These are phyloP conservation scores for Diarsia dahlii DNA, from an alignment of 2,888 invertebrate genomes.

Conservation along the genomic window DNA sequence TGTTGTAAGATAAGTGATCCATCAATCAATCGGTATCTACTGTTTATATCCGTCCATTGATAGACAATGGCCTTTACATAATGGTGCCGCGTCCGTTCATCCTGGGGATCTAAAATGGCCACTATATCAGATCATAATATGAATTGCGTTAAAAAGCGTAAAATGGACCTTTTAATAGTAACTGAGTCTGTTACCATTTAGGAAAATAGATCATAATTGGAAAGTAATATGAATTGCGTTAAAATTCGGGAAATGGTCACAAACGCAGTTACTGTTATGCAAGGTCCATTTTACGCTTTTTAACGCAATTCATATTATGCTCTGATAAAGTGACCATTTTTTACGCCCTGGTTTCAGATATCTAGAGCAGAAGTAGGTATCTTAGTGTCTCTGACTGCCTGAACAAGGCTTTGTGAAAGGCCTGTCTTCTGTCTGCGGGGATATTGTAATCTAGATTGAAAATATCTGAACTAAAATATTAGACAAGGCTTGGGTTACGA, in stretches of 20 bases:
- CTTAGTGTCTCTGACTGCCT: slow-evolving; percentile 1
- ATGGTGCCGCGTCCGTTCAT: neutral
- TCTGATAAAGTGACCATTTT: too few species aligned
- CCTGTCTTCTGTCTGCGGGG: neutral
- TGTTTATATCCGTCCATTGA: slow-evolving; percentile 10
- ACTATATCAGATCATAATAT: too few species aligned
- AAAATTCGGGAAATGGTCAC: too few species aligned
- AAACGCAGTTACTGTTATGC: too few species aligned
- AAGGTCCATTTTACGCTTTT: too few species aligned
- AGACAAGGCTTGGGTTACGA: neutral
- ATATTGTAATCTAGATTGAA: slow-evolving; percentile 4
- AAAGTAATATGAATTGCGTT: too few species aligned
- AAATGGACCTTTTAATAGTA: too few species aligned
- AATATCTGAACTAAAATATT: neutral
- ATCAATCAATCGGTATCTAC: slow-evolving; percentile 38
- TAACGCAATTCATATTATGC: too few species aligned
- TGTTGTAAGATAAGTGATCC: slow-evolving; percentile 42
- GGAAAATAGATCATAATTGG: too few species aligned
- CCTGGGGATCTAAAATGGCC: too few species aligned
- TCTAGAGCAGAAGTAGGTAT: neutral
- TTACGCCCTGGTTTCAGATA: neutral
- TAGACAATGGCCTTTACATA: slow-evolving; percentile 24
- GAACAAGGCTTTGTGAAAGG: neutral
- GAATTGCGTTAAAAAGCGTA: too few species aligned
- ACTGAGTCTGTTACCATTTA: too few species aligned